phyloP scores from a whole-genome alignment of 2,888 invertebrate species.

The Apoderus coryli region DNA sequence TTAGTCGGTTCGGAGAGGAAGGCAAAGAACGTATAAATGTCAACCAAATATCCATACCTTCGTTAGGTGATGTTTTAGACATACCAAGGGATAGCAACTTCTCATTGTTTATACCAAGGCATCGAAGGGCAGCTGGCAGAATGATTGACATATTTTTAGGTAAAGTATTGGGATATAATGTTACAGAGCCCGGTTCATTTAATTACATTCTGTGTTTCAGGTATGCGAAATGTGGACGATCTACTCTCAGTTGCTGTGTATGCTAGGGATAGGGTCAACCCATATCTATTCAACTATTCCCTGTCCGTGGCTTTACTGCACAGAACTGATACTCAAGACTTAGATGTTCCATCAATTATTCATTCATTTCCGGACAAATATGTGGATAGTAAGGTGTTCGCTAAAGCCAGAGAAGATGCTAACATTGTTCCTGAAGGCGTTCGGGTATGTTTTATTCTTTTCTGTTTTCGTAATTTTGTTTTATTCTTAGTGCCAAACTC shows the following conservation, averaged over 20 bases:
- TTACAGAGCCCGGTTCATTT: no score
- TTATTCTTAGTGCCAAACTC: no score
- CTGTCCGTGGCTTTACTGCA: conserved; percentile 63
- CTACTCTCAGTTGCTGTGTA: conserved; percentile 54
- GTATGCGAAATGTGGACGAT: conserved; percentile 45
- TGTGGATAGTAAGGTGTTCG: conserved; percentile 57
- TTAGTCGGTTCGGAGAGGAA: conserved; percentile 42
- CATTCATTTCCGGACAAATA: conserved; percentile 74
- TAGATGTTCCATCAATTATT: conserved; percentile 57
- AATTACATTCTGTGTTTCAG: no score
- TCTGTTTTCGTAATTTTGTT: no score
- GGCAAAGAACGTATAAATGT: conserved; percentile 39
- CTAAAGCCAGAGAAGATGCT: conserved; percentile 53
- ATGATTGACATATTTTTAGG: conserved; percentile 53
- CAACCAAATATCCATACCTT: conserved; percentile 38
- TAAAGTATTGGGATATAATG: background rate
- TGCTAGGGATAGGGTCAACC: conserved; percentile 60
- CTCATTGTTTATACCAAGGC: conserved; percentile 58
- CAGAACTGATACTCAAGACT: conserved; percentile 51
- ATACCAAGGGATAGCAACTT: conserved; percentile 50
- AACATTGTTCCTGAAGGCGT: conserved; percentile 44
- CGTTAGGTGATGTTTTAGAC: conserved; percentile 40
- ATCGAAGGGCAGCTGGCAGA: conserved; percentile 54
- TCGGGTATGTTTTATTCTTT: conserved; percentile 45
- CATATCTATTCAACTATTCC: conserved; percentile 67